Evolutionary conservation across 2,797 vertebrate species (phyloP).

Genomic region (Danio choprae): DNA sequence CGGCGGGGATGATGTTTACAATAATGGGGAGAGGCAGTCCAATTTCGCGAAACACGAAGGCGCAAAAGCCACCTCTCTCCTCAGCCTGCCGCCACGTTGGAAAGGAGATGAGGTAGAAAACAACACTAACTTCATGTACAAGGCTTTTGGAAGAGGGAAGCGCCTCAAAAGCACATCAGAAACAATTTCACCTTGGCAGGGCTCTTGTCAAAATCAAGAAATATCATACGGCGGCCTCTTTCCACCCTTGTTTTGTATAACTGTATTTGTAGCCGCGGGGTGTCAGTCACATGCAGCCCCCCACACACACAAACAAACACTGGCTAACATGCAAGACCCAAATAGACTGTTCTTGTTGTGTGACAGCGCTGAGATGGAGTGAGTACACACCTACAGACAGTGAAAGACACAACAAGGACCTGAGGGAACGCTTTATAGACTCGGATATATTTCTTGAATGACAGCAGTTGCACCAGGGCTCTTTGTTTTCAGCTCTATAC

Average conservation of each 20-base stretch:
- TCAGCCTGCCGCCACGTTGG: conserved; percentile 74
- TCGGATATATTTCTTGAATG: conserved; percentile 60
- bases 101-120: conserved; percentile 84
- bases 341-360: conserved; percentile 68
- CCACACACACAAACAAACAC: conserved; percentile 48
- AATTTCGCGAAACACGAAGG: conserved; percentile 84
- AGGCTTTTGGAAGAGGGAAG: conserved; percentile 64
- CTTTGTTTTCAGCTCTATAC: conserved; percentile 22
- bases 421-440: conserved; percentile 63
- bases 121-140: conserved; percentile 80
- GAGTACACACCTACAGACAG: conserved; percentile 55
- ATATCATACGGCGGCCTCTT: conserved; percentile 71
- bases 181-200: conserved; percentile 79
- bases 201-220: conserved; percentile 79
- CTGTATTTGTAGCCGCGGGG: conserved; percentile 69
- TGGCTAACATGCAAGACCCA: conserved; percentile 53
- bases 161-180: conserved; percentile 73
- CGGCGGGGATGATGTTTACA: conserved; percentile 84
- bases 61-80: conserved; percentile 76
- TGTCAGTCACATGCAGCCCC: conserved; percentile 67
- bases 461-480: conserved; percentile 49
- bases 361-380: conserved; percentile 66
- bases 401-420: conserved; percentile 61
- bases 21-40: conserved; percentile 87
- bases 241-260: conserved; percentile 64